phyloP scores from a whole-genome alignment of 1,140 invertebrate genomes.

The Tenebrio molitor region DNA sequence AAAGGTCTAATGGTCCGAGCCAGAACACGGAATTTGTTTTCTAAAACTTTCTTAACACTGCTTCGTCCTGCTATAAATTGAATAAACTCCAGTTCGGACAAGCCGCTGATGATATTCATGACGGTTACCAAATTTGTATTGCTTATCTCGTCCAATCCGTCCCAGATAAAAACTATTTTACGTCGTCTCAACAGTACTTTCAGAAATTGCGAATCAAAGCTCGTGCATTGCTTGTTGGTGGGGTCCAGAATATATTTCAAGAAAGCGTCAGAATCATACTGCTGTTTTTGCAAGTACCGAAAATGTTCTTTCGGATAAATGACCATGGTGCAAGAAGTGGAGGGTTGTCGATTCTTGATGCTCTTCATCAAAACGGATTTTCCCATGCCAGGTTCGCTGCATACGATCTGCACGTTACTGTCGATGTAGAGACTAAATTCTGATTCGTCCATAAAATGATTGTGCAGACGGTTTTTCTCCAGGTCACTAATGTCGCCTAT shows the following conservation, averaged over 20 bases:
- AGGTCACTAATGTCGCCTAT: neutral
- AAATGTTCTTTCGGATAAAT: neutral
- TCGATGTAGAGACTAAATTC: neutral
- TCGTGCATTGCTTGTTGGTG: neutral
- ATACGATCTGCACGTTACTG: neutral
- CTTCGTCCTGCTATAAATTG: neutral
- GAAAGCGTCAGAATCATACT: neutral
- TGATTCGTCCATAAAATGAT: neutral
- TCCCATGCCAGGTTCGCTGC: constrained; percentile 8
- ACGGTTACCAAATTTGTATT: neutral
- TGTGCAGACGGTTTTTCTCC: neutral
- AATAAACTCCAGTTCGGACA: neutral
- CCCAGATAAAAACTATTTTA: neutral
- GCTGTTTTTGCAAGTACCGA: neutral
- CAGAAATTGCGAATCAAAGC: neutral
- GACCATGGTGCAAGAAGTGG: neutral
- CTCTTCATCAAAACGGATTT: constrained; percentile 8
- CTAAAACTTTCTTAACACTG: neutral
- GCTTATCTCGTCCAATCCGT: neutral
- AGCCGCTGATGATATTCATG: neutral
- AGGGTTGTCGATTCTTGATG: neutral
- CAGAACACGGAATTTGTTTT: neutral
- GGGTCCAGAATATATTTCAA: constrained; percentile 3
- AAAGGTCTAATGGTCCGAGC: neutral
- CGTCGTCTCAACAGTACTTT: neutral